Evolutionary conservation across 2,888 invertebrate genomes (phyloP).

Genomic region (Drosophila eohydei): DNA sequence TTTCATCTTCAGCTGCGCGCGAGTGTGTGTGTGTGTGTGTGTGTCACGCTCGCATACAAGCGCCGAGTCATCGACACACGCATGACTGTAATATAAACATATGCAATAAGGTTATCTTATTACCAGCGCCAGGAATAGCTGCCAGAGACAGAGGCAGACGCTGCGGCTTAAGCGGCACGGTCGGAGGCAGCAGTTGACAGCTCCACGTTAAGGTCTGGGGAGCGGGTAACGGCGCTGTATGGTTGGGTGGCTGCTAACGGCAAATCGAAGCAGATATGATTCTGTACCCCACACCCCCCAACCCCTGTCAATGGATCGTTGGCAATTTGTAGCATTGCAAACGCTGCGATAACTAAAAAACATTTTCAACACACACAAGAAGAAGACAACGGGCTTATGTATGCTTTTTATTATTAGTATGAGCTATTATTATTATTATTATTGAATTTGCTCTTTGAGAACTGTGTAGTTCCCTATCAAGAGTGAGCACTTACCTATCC

Average conservation of each 20-base stretch:
- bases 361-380: background rate
- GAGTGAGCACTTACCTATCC: too few relatives aligned
- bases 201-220: background rate
- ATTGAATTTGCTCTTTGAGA: background rate
- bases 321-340: constrained; percentile 38
- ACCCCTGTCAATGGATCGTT: constrained; percentile 1
- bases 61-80: constrained; percentile 7
- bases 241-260: constrained; percentile 26
- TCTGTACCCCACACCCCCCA: constrained; percentile 4
- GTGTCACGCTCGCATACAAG: constrained; percentile 17
- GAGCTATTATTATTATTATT: background rate
- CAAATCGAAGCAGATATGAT: constrained; percentile 60
- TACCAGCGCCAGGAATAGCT: constrained; percentile 52
- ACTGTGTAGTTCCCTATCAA: too few relatives aligned
- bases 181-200: constrained; percentile 43
- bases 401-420: background rate
- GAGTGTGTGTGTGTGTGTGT: background rate
- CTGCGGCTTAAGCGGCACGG: constrained; percentile 1
- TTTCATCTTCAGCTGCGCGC: constrained; percentile 43
- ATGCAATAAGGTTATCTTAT: constrained; percentile 79
- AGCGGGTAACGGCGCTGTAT: background rate
- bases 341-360: constrained; percentile 10
- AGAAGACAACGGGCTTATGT: background rate
- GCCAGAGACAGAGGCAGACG: constrained; percentile 4
- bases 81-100: constrained; percentile 74